A percentile compares a stretch with the other conserved stretches of the same genome.
phyloP scores from a whole-genome alignment of 2,797 vertebrate genomes.

The Hydrolagus colliei region DNA sequence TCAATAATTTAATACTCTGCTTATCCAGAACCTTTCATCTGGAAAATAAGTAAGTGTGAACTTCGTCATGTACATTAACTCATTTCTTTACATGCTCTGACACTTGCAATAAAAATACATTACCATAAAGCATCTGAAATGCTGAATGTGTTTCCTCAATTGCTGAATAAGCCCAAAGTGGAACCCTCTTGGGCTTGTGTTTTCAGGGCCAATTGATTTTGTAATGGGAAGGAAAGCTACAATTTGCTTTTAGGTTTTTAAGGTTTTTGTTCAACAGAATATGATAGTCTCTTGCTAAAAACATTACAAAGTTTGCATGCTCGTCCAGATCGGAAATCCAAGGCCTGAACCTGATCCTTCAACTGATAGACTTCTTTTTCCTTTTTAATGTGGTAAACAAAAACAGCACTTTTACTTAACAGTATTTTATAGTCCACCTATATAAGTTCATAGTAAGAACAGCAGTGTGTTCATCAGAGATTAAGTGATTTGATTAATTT shows the following conservation, averaged over 20 bases:
- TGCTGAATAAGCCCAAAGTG: conserved; percentile 52
- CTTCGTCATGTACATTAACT: conserved; percentile 57
- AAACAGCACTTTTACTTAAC: too few relatives aligned
- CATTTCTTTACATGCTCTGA: conserved; percentile 52
- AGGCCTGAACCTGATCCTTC: neutral
- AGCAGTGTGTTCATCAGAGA: neutral
- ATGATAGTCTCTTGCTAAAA: conserved; percentile 3
- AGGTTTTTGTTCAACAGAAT: conserved; percentile 10
- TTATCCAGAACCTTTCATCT: conserved; percentile 55
- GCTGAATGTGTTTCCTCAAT: conserved; percentile 52
- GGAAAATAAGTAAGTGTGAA: conserved; percentile 51
- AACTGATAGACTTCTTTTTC: too few relatives aligned
- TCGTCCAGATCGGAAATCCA: neutral
- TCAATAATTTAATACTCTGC: conserved; percentile 54
- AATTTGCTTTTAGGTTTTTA: conserved; percentile 18
- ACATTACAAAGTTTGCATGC: neutral
- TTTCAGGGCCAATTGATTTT: conserved; percentile 40
- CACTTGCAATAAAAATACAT: conserved; percentile 63
- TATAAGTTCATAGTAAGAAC: too few relatives aligned
- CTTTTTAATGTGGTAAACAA: too few relatives aligned
- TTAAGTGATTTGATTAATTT: neutral
- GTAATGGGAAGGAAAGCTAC: conserved; percentile 41
- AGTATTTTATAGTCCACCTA: too few relatives aligned
- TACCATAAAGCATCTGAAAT: conserved; percentile 50
- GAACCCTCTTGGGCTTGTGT: neutral